phyloP scores from a whole-genome alignment of 1,140 invertebrate species.

The Acromyrmex echinatior region DNA sequence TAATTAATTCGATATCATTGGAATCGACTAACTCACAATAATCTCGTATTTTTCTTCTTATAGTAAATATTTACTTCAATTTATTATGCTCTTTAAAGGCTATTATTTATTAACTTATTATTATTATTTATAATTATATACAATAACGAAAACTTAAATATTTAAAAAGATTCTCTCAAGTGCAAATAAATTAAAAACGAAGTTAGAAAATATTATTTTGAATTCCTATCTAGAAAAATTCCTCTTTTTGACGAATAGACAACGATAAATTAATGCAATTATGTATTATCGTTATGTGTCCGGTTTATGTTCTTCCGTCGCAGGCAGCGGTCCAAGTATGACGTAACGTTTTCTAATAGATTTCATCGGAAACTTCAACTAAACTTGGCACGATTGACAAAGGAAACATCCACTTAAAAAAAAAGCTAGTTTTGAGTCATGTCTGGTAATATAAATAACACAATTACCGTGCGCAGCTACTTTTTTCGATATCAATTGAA shows the following conservation, averaged over 20 bases:
- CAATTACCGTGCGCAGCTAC: background rate
- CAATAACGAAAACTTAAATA: background rate
- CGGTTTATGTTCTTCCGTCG: background rate
- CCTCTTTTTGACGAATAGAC: background rate
- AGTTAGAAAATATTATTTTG: background rate
- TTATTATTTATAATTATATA: background rate
- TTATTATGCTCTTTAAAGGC: background rate
- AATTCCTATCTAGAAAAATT: background rate
- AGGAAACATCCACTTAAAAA: constrained; percentile 52
- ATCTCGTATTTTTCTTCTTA: background rate
- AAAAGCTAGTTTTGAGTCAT: constrained; percentile 66
- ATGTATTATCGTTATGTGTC: background rate
- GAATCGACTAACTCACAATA: background rate
- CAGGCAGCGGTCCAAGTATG: constrained; percentile 68
- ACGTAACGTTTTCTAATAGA: constrained; percentile 75
- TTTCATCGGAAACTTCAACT: constrained; percentile 57
- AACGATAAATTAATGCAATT: constrained; percentile 7
- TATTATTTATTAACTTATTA: background rate
- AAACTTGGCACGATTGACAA: constrained; percentile 32
- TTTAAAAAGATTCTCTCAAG: background rate
- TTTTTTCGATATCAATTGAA: background rate
- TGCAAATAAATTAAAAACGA: background rate
- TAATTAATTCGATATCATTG: background rate
- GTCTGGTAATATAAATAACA: constrained; percentile 70
- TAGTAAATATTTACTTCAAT: background rate